These are phyloP conservation scores for Meganola albula DNA, from an alignment of 2,888 invertebrate species.

Conservation along the genomic window DNA sequence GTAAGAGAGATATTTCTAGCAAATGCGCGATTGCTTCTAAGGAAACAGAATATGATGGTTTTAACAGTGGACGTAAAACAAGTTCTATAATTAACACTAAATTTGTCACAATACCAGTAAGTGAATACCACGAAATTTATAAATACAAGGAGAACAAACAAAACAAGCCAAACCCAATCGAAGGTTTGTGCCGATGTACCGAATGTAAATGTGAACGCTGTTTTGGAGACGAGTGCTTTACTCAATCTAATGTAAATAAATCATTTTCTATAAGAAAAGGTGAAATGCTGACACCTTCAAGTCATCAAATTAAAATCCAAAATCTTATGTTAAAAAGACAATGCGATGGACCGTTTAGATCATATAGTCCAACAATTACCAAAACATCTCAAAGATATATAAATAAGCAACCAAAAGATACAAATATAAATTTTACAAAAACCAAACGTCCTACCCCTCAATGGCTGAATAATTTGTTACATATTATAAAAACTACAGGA, in stretches of 20 bases:
- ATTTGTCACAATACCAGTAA: no score
- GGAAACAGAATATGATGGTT: no score
- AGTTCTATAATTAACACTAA: no score
- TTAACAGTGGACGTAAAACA: no score
- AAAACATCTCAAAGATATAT: background rate
- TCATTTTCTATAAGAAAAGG: constrained; percentile 11
- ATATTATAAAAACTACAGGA: no score
- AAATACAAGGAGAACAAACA: constrained; percentile 20
- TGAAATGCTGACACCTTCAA: constrained; percentile 11
- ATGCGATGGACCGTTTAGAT: background rate
- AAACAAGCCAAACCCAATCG: constrained; percentile 4
- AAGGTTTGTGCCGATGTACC: constrained; percentile 3
- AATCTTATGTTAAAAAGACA: constrained; percentile 1
- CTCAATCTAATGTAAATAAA: no score
- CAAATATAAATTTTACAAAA: no score
- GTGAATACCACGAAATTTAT: no score
- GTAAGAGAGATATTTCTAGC: no score
- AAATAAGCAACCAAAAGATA: background rate
- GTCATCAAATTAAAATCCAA: constrained; percentile 7
- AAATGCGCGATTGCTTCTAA: no score
- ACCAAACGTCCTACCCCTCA: no score
- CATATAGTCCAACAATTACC: background rate
- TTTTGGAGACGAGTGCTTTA: background rate
- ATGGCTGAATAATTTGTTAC: no score
- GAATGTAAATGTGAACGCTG: constrained; percentile 2